Percentiles rank a stretch among this genome's conserved stretches.
Conservation (phyloP, 2,113 vertebrate species). For the Cyprinus carpio region DNA sequence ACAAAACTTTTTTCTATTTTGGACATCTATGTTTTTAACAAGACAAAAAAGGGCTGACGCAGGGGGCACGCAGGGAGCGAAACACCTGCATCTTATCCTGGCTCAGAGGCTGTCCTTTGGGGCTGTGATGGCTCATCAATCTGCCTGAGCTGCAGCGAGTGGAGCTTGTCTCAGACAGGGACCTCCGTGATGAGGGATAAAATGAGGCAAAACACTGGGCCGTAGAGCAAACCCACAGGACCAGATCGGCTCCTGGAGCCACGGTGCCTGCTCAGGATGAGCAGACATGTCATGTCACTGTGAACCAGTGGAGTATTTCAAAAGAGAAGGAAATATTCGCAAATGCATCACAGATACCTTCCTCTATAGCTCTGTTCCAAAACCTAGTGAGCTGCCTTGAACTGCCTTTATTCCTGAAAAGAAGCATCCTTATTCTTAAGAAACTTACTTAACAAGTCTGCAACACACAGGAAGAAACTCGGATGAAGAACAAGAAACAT, state of each 20-base stretch:
- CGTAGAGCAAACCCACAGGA: slow-evolving; percentile 40
- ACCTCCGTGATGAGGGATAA: slow-evolving; percentile 46
- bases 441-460: no score
- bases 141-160: slow-evolving; percentile 49
- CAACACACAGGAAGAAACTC: no score
- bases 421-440: no score
- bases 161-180: slow-evolving; percentile 11
- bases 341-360: neutral
- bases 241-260: slow-evolving; percentile 22
- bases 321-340: neutral
- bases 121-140: slow-evolving; percentile 65
- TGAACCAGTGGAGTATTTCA: slow-evolving; percentile 38
- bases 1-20: neutral
- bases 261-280: slow-evolving; percentile 2
- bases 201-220: slow-evolving; percentile 43
- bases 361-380: neutral
- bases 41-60: slow-evolving; percentile 19
- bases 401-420: no score
- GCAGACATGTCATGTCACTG: slow-evolving; percentile 24
- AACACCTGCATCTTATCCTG: slow-evolving; percentile 64
- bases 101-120: slow-evolving; percentile 55
- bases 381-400: neutral
- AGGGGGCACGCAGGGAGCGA: slow-evolving; percentile 59
- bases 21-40: neutral
- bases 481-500: no score